Evolutionary conservation across 2,888 invertebrate genomes (phyloP).

Genomic region (Cantharis flavilabris): DNA sequence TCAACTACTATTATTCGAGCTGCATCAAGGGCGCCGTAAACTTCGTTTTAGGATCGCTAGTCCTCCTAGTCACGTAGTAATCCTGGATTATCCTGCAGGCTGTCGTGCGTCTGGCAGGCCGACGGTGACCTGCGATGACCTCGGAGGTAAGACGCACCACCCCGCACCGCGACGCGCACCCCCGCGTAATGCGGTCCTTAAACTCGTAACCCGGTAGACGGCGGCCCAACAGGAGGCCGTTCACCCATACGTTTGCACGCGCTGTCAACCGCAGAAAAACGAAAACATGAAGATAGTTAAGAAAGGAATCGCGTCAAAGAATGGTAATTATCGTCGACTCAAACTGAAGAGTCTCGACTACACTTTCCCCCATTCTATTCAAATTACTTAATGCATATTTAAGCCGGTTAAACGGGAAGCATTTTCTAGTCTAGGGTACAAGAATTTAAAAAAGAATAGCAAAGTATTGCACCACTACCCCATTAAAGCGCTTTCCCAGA

Average conservation of each 20-base stretch:
- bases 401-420: neutral
- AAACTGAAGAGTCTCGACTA: neutral
- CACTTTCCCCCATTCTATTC: neutral
- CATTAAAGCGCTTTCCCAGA: neutral
- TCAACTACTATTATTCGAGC: slow-evolving; percentile 1
- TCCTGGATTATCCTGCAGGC: slow-evolving; percentile 39
- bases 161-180: slow-evolving; percentile 39
- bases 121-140: slow-evolving; percentile 44
- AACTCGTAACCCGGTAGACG: slow-evolving; percentile 43
- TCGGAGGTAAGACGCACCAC: slow-evolving; percentile 40
- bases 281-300: slow-evolving; percentile 9
- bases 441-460: neutral
- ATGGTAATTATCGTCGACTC: slow-evolving; percentile 10
- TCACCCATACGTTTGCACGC: slow-evolving; percentile 35
- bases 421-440: neutral
- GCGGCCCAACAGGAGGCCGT: slow-evolving; percentile 35
- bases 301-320: slow-evolving; percentile 3
- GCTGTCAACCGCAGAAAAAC: slow-evolving; percentile 23
- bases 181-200: slow-evolving; percentile 41
- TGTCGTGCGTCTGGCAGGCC: slow-evolving; percentile 43
- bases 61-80: slow-evolving; percentile 39
- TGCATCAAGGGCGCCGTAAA: slow-evolving; percentile 4
- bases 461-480: neutral
- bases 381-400: neutral
- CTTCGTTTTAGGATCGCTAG: slow-evolving; percentile 21